Evolutionary conservation across 2,888 invertebrate genomes (phyloP).

Genomic region (Nemapogon koenigi): DNA sequence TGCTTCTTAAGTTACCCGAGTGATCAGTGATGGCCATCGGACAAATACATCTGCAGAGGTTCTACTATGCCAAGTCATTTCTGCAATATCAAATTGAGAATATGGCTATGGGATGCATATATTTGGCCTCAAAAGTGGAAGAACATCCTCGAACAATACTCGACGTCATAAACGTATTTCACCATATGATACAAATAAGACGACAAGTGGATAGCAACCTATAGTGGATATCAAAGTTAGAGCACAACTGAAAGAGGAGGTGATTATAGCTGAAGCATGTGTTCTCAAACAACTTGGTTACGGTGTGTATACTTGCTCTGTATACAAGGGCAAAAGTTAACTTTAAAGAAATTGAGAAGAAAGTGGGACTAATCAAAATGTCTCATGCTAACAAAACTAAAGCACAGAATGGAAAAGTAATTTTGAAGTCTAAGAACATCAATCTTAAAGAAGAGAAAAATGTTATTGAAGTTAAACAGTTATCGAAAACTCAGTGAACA

Average conservation of each 20-base stretch:
- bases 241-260: slow-evolving; percentile 94
- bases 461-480: no score
- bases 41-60: slow-evolving; percentile 96
- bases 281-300: slow-evolving; percentile 97
- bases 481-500: no score
- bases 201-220: slow-evolving; percentile 84
- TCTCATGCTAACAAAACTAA: slow-evolving; percentile 99
- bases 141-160: slow-evolving; percentile 95
- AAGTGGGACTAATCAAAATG: slow-evolving; percentile 94
- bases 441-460: no score
- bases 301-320: slow-evolving; percentile 99
- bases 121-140: slow-evolving; percentile 98
- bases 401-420: no score
- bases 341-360: slow-evolving; percentile 88
- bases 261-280: slow-evolving; percentile 95
- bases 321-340: slow-evolving; percentile 98
- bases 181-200: slow-evolving; percentile 95
- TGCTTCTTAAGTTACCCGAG: slow-evolving; percentile 93
- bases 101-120: slow-evolving; percentile 97
- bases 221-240: slow-evolving; percentile 93
- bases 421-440: no score
- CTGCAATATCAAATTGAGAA: slow-evolving; percentile 97
- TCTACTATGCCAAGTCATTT: slow-evolving; percentile 98
- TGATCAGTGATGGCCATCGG: slow-evolving; percentile 99
- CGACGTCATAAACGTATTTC: slow-evolving; percentile 97